Evolutionary conservation across 2,888 invertebrate species (phyloP), one percentile per base, ranked within the genome.

Genomic region (Heliconius erato): DNA sequence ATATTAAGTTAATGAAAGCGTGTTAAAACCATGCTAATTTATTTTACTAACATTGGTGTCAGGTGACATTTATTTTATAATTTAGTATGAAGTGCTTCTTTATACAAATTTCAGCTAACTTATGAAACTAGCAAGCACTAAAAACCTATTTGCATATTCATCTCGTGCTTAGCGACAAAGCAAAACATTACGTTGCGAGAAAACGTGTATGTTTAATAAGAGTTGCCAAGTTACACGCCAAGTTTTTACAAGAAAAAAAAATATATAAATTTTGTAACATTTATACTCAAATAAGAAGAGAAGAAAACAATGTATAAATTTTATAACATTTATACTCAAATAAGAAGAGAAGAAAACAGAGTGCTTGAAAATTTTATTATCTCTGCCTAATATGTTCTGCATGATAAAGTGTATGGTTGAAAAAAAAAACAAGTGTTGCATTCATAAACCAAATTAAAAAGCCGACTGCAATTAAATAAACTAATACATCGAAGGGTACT

Each of bases 81-180:
- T 76, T 63, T 35, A 35, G 35, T 40, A 35, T 16, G 35, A 74
- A 74, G 35, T 35, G 35, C 35, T 63, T 40, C 35, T 35, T 35
- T 76, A 63, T 76, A 63, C 63, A 76, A 76, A 63, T 35, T 76
- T 63, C 40, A 40, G 26, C 35, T 40, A 63, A 76, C n/a, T 63
- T 63, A n/a, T 74, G 74, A 74, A 76, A 76, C 35, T 76, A 35
- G 28, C 23, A 35, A 76, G 63, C 35, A 63, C 76, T 40, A 76
- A 63, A 63, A 76, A 63, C 63, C 16, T 76, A 76, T 76, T 76
- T 76, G 63, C 76, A 76, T 76, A 63, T 63, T 40, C 76, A 76
- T 76, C 76, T 63, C 35, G 59, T 40, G 32, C 74, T 59, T 35
- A 76, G 59, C 59, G 59, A 76, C 59, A 76, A 74, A 74, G 74